Conservation (phyloP, 2,888 invertebrate species). For the Rugalucina vietnamica region DNA sequence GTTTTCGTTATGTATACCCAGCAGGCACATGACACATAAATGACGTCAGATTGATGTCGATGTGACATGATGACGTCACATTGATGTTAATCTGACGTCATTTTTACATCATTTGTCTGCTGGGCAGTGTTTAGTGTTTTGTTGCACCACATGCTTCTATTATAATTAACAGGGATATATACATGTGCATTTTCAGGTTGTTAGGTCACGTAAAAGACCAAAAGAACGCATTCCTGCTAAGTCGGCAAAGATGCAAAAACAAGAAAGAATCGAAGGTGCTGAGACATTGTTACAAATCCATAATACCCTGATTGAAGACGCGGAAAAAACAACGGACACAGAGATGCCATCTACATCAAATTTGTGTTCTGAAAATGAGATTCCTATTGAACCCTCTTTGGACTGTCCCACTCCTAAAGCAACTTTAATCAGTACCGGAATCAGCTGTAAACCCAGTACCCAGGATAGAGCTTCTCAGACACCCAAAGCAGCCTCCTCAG, state of each 20-base stretch:
- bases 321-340: not conserved
- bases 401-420: not conserved
- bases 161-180: no score
- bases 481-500: not conserved
- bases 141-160: no score
- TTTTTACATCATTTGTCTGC: no score
- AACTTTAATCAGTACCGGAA: not conserved
- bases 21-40: no score
- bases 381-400: no score
- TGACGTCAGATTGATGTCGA: no score
- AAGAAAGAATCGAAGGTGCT: not conserved
- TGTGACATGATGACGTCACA: no score
- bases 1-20: no score
- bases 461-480: not conserved
- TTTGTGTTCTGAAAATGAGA: not conserved
- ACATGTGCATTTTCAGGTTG: not conserved
- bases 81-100: no score
- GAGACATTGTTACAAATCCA: not conserved
- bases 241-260: not conserved
- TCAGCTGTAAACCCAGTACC: not conserved
- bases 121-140: no score
- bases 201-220: not conserved
- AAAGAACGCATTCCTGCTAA: not conserved
- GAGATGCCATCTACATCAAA: not conserved
- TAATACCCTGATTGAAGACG: not conserved